Conservation (phyloP, 2,113 vertebrate species). For the Conger conger region DNA sequence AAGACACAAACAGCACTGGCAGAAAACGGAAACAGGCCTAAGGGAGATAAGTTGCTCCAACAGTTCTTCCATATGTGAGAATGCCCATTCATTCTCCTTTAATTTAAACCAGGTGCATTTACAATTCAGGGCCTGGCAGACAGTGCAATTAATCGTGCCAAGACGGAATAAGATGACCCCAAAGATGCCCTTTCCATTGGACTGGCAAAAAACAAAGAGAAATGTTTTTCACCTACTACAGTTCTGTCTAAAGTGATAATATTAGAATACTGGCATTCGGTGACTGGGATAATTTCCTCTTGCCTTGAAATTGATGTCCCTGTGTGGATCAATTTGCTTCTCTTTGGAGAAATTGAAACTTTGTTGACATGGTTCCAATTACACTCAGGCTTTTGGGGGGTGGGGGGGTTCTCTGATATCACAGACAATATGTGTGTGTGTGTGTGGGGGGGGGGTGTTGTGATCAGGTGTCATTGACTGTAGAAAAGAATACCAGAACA, state of each 20-base stretch:
- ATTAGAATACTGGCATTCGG: background rate
- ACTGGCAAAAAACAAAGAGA: background rate
- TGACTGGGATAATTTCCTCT: background rate
- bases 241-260: background rate
- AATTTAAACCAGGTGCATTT: background rate
- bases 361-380: too few species aligned
- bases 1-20: background rate
- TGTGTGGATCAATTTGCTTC: too few species aligned
- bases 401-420: too few species aligned
- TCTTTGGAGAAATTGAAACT: too few species aligned
- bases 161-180: background rate
- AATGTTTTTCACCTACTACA: background rate
- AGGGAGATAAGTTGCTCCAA: background rate
- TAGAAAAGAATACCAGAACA: too few species aligned
- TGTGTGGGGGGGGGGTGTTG: too few species aligned
- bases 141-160: background rate
- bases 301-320: background rate
- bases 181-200: background rate
- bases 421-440: too few species aligned
- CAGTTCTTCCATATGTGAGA: background rate
- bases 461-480: too few species aligned
- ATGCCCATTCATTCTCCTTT: background rate
- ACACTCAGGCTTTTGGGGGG: too few species aligned
- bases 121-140: background rate
- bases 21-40: background rate